Percentiles rank a stretch among this genome's conserved stretches.
Conservation (phyloP, 2,113 vertebrate genomes). For the Phainopepla nitens region DNA sequence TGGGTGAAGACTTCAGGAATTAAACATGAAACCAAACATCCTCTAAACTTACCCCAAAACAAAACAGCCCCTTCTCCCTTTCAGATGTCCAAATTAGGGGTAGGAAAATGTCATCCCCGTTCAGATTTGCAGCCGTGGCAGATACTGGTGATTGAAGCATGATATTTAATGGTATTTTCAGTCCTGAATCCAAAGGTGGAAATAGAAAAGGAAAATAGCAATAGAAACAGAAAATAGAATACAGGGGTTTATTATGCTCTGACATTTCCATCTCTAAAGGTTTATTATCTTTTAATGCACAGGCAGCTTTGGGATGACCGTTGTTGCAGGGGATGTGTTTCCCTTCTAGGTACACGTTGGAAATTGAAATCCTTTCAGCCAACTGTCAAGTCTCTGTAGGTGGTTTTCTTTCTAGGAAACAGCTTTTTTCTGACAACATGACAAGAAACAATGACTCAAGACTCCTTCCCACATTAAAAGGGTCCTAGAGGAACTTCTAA, state of each 20-base stretch:
- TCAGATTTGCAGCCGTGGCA: neutral
- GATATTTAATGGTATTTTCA: neutral
- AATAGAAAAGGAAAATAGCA: neutral
- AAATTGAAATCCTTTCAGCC: neutral
- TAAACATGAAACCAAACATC: neutral
- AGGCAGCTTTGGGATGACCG: neutral
- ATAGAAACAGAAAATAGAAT: neutral
- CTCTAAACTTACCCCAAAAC: neutral
- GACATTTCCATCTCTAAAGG: neutral
- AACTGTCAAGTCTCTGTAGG: neutral
- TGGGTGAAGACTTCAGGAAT: neutral
- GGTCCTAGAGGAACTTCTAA: conserved; percentile 15
- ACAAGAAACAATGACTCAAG: conserved; percentile 9
- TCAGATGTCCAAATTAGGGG: neutral
- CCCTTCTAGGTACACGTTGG: neutral
- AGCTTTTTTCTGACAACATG: neutral
- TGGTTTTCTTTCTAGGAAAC: conserved; percentile 34
- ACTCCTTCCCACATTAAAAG: conserved; percentile 33
- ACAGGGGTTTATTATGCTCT: neutral
- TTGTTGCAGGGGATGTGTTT: neutral
- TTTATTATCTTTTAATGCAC: neutral
- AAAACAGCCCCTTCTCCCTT: neutral
- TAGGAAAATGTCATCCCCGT: neutral
- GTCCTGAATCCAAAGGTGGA: neutral
- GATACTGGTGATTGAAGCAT: neutral